These are phyloP conservation scores for Pterocles burchelli DNA, from an alignment of 2,113 vertebrate genomes.

Conservation along the genomic window DNA sequence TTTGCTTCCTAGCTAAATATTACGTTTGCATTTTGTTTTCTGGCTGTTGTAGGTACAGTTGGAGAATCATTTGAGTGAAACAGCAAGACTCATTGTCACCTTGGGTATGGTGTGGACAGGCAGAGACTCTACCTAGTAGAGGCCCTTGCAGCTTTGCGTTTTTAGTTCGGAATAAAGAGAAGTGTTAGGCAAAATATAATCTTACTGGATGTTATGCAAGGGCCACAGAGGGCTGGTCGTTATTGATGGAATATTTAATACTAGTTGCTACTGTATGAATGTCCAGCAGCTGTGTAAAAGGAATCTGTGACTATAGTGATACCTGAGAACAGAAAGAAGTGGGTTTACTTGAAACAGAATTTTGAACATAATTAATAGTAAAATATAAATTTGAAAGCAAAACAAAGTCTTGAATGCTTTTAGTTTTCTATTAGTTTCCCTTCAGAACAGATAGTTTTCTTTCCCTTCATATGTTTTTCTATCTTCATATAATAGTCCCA, in stretches of 20 bases:
- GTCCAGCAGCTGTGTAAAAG: neutral
- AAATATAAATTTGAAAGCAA: neutral
- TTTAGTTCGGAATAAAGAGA: neutral
- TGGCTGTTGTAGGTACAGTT: neutral
- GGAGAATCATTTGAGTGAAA: neutral
- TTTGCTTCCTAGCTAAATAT: neutral
- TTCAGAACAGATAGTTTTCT: neutral
- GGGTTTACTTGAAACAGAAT: neutral
- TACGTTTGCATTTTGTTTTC: neutral
- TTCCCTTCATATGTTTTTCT: neutral
- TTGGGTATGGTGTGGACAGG: neutral
- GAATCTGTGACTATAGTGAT: neutral
- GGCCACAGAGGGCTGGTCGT: neutral
- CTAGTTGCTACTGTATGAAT: neutral
- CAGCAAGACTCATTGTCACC: neutral
- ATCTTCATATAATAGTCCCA: neutral
- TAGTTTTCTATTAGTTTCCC: neutral
- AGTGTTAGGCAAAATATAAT: neutral
- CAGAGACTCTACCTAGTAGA: neutral
- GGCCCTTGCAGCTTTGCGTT: neutral
- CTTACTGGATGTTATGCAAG: neutral
- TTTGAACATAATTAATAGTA: neutral
- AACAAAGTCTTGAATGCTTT: neutral
- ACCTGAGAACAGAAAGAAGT: neutral
- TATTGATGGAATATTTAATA: neutral